phyloP scores from a whole-genome alignment of 2,797 vertebrate genomes.

The Phylloscopus collybita region DNA sequence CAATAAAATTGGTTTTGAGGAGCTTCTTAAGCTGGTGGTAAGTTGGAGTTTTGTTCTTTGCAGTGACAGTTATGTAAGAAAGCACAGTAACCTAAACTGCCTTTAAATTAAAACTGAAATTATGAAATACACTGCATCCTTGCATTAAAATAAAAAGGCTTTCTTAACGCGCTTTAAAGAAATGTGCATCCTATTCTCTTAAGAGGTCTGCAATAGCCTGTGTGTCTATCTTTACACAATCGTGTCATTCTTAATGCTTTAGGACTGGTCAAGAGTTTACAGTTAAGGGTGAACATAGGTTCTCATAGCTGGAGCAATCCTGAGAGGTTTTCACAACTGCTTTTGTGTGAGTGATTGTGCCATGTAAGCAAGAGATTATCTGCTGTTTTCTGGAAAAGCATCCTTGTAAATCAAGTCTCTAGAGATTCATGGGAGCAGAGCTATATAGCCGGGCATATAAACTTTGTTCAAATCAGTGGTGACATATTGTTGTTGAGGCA shows the following conservation, averaged over 20 bases:
- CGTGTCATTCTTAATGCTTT: background rate
- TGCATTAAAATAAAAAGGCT: background rate
- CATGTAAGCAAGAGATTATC: background rate
- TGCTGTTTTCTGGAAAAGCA: background rate
- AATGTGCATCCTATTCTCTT: background rate
- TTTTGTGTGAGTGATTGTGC: background rate
- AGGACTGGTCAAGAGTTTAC: background rate
- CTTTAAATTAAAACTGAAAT: background rate
- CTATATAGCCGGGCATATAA: background rate
- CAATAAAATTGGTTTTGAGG: conserved; percentile 41
- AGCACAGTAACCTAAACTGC: background rate
- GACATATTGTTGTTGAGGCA: background rate
- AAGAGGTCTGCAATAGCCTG: background rate
- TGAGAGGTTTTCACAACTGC: background rate
- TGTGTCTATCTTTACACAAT: background rate
- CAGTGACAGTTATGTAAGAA: background rate
- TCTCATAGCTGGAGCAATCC: background rate
- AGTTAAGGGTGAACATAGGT: background rate
- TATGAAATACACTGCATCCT: background rate
- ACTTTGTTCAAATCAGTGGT: background rate
- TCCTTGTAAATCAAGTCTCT: background rate
- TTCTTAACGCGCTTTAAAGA: background rate
- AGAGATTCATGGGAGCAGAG: background rate
- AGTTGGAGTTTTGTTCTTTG: background rate
- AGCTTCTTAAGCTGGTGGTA: background rate